Evolutionary conservation across 2,113 vertebrate species (phyloP).

Genomic region (Copsychus sechellarum): DNA sequence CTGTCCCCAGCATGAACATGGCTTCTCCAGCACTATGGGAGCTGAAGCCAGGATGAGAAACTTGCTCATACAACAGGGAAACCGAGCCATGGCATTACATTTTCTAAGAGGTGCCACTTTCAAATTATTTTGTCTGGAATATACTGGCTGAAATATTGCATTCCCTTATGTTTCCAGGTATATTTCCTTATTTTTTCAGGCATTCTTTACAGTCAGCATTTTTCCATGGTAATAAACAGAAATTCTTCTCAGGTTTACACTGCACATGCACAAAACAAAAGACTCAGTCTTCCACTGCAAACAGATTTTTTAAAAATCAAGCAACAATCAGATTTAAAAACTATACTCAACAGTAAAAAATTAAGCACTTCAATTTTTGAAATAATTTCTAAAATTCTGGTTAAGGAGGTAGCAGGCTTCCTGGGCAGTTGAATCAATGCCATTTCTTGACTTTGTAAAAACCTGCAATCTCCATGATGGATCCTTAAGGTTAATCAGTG

Average conservation of each 20-base stretch:
- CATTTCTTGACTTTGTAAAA: neutral
- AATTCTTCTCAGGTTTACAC: neutral
- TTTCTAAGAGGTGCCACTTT: neutral
- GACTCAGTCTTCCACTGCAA: neutral
- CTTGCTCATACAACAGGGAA: neutral
- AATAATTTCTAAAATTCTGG: neutral
- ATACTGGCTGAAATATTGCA: neutral
- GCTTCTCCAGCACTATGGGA: neutral
- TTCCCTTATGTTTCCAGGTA: neutral
- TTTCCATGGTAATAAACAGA: neutral
- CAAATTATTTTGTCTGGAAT: neutral
- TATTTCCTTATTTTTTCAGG: neutral
- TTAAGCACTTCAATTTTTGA: neutral
- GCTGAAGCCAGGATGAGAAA: neutral
- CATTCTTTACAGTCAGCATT: neutral
- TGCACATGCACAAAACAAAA: neutral
- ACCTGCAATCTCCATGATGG: neutral
- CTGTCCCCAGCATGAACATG: rapidly evolving
- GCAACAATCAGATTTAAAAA: neutral
- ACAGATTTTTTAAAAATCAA: neutral
- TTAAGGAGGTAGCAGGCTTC: neutral
- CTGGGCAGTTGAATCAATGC: neutral
- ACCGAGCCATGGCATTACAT: neutral
- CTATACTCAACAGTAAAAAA: neutral
- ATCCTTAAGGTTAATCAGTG: neutral